Evolutionary conservation across 2,888 invertebrate species (phyloP).

Genomic region (Opisthograptis luteolata): DNA sequence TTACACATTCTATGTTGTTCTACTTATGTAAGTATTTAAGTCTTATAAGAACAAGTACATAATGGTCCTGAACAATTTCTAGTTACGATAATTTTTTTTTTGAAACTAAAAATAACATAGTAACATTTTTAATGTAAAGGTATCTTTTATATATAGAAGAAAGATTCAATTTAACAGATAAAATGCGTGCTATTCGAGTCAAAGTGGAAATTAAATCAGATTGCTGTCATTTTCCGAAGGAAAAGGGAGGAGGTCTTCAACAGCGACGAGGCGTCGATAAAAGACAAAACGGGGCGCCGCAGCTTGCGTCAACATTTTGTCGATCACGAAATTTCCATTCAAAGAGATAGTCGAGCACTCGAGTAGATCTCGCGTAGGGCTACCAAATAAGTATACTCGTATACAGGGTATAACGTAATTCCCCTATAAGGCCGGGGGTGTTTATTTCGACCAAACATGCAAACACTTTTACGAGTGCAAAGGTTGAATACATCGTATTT

Average conservation of each 20-base stretch:
- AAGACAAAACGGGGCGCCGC: slow-evolving; percentile 45
- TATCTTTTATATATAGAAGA: not conserved
- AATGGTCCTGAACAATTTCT: no score
- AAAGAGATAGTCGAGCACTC: slow-evolving; percentile 56
- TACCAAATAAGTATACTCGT: slow-evolving; percentile 44
- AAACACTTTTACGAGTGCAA: no score
- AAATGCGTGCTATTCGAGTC: slow-evolving; percentile 26
- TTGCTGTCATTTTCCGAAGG: slow-evolving; percentile 42
- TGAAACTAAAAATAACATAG: no score
- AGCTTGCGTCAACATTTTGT: slow-evolving; percentile 61
- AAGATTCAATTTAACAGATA: slow-evolving; percentile 19
- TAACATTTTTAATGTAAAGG: no score
- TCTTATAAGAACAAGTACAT: no score
- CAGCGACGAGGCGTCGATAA: slow-evolving; percentile 55
- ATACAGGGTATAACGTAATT: no score
- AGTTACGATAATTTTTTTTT: no score
- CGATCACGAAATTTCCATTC: slow-evolving; percentile 71
- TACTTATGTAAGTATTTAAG: no score
- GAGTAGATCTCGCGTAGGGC: slow-evolving; percentile 46
- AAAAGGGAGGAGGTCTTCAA: slow-evolving; percentile 44
- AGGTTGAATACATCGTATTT: no score
- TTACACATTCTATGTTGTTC: slow-evolving; percentile 2
- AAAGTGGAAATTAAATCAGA: slow-evolving; percentile 52
- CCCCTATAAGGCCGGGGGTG: no score
- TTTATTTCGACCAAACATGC: no score